Conservation (phyloP, 2,113 vertebrate species). For the Brachypodius melanocephalos region DNA sequence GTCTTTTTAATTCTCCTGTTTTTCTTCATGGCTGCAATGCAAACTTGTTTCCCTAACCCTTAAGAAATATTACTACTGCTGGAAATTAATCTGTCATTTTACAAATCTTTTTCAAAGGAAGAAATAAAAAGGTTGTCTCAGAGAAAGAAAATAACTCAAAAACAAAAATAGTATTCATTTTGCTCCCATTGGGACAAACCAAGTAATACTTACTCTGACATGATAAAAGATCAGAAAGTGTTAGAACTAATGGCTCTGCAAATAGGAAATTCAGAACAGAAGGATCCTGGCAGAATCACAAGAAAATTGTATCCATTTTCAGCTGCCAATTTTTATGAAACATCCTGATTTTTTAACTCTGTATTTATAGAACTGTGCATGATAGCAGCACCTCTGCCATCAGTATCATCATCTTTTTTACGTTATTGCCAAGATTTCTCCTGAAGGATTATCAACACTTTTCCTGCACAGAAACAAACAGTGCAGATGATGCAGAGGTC, state of each 20-base stretch:
- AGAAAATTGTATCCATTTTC: constrained; percentile 51
- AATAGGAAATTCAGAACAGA: constrained; percentile 49
- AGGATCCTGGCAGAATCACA: constrained; percentile 38
- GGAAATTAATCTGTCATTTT: constrained; percentile 72
- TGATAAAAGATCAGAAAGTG: constrained; percentile 69
- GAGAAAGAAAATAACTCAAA: constrained; percentile 3
- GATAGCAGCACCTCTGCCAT: not conserved
- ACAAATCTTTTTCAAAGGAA: constrained; percentile 59
- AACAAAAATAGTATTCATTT: constrained; percentile 7
- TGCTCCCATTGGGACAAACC: constrained; percentile 52
- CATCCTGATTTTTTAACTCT: not conserved
- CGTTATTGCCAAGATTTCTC: not conserved
- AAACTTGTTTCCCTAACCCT: constrained; percentile 39
- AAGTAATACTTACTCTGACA: constrained; percentile 70
- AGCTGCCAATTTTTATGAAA: constrained; percentile 33
- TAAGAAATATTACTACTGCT: constrained; percentile 58
- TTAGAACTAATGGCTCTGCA: constrained; percentile 67
- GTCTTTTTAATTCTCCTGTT: constrained; percentile 41
- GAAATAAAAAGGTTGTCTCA: constrained; percentile 71
- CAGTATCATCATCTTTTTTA: not conserved
- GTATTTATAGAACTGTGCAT: not conserved
- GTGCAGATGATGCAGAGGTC: not conserved
- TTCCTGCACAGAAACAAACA: not conserved
- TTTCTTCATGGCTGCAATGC: constrained; percentile 41
- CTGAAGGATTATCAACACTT: not conserved